phyloP scores from a whole-genome alignment of 2,797 vertebrate species.

The Morus bassanus region DNA sequence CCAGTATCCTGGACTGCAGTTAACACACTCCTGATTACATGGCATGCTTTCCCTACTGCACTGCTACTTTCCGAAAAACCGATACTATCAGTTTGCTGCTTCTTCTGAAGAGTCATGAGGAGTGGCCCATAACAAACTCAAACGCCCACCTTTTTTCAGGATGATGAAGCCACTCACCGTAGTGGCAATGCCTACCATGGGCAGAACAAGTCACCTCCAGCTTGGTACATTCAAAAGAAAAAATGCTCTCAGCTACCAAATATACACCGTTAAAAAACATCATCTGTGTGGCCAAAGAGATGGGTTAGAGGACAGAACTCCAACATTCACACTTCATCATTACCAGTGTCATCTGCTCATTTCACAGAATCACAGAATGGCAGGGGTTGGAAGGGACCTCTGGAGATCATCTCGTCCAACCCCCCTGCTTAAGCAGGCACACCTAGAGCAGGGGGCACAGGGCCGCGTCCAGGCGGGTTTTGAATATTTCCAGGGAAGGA shows the following conservation, averaged over 20 bases:
- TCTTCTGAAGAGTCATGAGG: neutral
- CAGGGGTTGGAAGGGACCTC: no score
- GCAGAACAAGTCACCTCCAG: neutral
- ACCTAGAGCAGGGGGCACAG: no score
- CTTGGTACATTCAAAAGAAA: neutral
- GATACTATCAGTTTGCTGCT: neutral
- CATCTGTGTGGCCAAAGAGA: neutral
- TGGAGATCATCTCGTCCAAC: no score
- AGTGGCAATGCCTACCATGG: neutral
- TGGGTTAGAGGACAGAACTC: neutral
- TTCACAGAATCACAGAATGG: neutral
- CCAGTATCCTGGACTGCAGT: neutral
- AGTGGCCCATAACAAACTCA: neutral
- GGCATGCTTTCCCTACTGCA: neutral
- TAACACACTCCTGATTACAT: neutral
- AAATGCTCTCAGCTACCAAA: neutral
- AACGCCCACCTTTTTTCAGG: neutral
- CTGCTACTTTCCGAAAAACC: neutral
- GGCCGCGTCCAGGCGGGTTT: no score
- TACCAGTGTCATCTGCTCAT: neutral
- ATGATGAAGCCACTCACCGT: neutral
- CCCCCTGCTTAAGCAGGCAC: no score
- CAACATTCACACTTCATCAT: neutral
- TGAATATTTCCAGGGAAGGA: no score
- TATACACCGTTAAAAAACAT: neutral